These are phyloP conservation scores for Pristionchus japonicus DNA, from an alignment of 2,888 invertebrate species.

Conservation along the genomic window DNA sequence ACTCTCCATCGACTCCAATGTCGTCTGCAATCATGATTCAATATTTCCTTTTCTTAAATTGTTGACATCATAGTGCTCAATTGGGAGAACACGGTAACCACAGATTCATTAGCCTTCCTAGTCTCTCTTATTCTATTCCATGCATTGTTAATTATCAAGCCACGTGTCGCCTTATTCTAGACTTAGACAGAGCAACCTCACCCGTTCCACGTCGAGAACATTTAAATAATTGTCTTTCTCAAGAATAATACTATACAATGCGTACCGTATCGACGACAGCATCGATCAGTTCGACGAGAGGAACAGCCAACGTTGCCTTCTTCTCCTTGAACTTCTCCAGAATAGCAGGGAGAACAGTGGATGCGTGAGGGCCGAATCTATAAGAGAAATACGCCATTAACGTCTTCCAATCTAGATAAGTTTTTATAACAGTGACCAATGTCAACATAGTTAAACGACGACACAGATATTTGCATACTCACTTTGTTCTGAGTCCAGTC, in stretches of 20 bases:
- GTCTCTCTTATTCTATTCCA: background rate
- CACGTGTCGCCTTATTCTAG: too few species aligned
- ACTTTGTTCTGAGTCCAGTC: constrained; percentile 87
- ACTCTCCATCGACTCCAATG: constrained; percentile 80
- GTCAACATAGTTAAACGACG: constrained; percentile 87
- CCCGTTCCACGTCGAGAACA: background rate
- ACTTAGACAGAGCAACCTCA: too few species aligned
- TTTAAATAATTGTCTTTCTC: background rate
- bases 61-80: background rate
- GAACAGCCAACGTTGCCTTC: constrained; percentile 89
- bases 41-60: background rate
- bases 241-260: background rate
- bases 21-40: constrained; percentile 77
- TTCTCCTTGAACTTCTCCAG: constrained; percentile 98
- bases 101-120: background rate
- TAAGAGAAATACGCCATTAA: background rate
- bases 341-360: constrained; percentile 79
- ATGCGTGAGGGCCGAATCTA: background rate
- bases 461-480: too few species aligned
- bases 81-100: background rate
- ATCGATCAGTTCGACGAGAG: constrained; percentile 90
- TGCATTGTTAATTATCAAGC: background rate
- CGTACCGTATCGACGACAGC: constrained; percentile 86
- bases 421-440: constrained; percentile 80
- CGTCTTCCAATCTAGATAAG: background rate